A percentile compares a stretch with the other conserved stretches of the same genome.
Conservation (phyloP, 2,797 vertebrate species). For the Eutrigla gurnardus region DNA sequence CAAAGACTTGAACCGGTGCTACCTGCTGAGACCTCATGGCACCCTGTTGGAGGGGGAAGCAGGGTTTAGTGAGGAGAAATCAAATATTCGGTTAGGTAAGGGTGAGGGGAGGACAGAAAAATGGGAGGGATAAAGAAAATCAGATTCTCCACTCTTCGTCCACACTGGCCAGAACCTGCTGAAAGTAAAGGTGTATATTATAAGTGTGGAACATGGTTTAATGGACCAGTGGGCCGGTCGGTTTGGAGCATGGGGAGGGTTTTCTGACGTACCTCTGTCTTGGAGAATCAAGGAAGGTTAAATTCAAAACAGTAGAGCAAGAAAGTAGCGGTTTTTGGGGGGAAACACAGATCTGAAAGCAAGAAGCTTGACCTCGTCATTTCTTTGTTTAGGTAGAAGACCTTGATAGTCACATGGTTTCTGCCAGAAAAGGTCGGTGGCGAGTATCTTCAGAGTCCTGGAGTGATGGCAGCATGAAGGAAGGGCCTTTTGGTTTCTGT, state of each 20-base stretch:
- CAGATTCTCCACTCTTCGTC: constrained; percentile 21
- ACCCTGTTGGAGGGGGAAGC: not conserved
- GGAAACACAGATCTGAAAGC: not conserved
- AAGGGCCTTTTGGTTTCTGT: not conserved
- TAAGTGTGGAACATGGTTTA: constrained; percentile 1
- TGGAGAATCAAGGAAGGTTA: constrained; percentile 32
- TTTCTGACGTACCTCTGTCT: constrained; percentile 22
- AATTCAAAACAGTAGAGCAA: constrained; percentile 7
- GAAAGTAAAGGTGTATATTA: constrained; percentile 26
- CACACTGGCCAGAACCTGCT: constrained; percentile 45
- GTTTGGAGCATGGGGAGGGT: not conserved
- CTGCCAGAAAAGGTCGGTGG: not conserved
- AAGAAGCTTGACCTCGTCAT: not conserved
- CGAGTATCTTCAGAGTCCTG: not conserved
- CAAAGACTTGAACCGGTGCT: not conserved
- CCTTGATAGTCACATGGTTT: not conserved
- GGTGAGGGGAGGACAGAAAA: constrained; percentile 2
- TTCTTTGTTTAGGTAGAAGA: not conserved
- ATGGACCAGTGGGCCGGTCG: constrained; percentile 7
- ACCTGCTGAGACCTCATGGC: not conserved
- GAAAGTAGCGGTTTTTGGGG: not conserved
- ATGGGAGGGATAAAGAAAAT: constrained; percentile 10
- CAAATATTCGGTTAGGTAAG: constrained; percentile 19
- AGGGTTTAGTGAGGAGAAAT: constrained; percentile 27
- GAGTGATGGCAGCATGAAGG: not conserved